These are phyloP conservation scores for Cheilosia vernalis DNA, from an alignment of 2,888 invertebrate genomes.

Conservation along the genomic window DNA sequence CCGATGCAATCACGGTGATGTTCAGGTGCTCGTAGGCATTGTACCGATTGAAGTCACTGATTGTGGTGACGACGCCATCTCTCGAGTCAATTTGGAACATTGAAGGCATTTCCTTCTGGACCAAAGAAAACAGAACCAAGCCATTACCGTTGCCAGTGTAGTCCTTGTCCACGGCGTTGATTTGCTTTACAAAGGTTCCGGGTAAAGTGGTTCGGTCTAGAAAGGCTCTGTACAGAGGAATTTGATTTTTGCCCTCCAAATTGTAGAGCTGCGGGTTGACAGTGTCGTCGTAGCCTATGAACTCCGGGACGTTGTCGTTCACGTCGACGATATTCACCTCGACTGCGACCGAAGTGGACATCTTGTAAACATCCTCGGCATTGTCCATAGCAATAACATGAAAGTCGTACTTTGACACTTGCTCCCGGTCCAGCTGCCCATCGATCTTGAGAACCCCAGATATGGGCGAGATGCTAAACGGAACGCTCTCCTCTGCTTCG, in stretches of 20 bases:
- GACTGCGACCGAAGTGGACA: constrained; percentile 90
- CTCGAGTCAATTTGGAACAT: constrained; percentile 93
- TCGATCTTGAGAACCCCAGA: constrained; percentile 89
- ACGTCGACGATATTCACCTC: constrained; percentile 92
- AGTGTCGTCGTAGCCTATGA: constrained; percentile 89
- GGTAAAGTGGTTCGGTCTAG: constrained; percentile 90
- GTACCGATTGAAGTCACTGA: constrained; percentile 84
- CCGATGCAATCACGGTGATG: constrained; percentile 92
- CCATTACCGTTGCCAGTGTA: constrained; percentile 95
- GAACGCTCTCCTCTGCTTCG: constrained; percentile 85
- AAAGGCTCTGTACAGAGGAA: constrained; percentile 91
- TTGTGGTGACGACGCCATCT: constrained; percentile 91
- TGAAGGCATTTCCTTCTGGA: constrained; percentile 86
- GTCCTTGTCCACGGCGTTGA: constrained; percentile 93
- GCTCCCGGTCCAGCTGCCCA: constrained; percentile 91
- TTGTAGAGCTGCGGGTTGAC: constrained; percentile 44
- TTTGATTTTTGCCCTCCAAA: constrained; percentile 75
- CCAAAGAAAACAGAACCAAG: constrained; percentile 90
- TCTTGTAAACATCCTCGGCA: constrained; percentile 85
- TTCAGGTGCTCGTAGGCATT: constrained; percentile 86
- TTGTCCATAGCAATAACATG: constrained; percentile 90
- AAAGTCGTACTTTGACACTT: constrained; percentile 88
- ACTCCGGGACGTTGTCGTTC: constrained; percentile 92
- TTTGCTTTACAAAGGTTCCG: constrained; percentile 89
- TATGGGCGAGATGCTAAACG: constrained; percentile 88